A percentile compares a stretch with the other conserved stretches of the same genome.
Conservation (phyloP, 2,888 invertebrate genomes). For the Conistra vaccinii region DNA sequence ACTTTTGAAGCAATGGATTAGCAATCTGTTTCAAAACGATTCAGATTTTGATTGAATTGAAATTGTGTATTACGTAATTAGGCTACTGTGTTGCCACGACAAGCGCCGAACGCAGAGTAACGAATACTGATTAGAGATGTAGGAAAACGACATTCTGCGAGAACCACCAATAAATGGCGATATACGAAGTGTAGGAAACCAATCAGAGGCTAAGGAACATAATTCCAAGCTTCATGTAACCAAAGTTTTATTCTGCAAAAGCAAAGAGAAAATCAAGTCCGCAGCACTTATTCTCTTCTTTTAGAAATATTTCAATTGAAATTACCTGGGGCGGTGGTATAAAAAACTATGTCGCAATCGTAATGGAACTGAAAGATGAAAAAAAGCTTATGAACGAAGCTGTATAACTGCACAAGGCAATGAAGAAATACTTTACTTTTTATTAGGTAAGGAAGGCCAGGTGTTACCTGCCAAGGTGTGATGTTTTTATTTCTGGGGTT, state of each 20-base stretch:
- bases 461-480: conserved; percentile 21
- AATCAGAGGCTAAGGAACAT: too few species aligned
- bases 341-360: conserved; percentile 10
- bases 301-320: conserved; percentile 22
- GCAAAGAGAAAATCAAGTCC: conserved; percentile 10
- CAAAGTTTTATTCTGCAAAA: background rate
- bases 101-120: too few species aligned
- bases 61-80: too few species aligned
- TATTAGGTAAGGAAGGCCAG: conserved; percentile 8
- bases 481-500: conserved; percentile 20
- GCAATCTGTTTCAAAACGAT: too few species aligned
- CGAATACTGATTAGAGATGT: too few species aligned
- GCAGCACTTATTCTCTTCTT: conserved; percentile 7
- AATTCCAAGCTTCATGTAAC: background rate
- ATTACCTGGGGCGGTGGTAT: conserved; percentile 9
- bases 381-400: conserved; percentile 9
- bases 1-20: too few species aligned
- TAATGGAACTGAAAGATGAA: conserved; percentile 27
- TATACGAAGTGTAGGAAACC: too few species aligned
- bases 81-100: too few species aligned
- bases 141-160: too few species aligned
- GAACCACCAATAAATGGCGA: too few species aligned
- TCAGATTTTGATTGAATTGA: too few species aligned
- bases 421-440: conserved; percentile 17
- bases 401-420: conserved; percentile 10